Evolutionary conservation across 2,797 vertebrate species (phyloP).

Genomic region (Platyrinchus mystaceus): DNA sequence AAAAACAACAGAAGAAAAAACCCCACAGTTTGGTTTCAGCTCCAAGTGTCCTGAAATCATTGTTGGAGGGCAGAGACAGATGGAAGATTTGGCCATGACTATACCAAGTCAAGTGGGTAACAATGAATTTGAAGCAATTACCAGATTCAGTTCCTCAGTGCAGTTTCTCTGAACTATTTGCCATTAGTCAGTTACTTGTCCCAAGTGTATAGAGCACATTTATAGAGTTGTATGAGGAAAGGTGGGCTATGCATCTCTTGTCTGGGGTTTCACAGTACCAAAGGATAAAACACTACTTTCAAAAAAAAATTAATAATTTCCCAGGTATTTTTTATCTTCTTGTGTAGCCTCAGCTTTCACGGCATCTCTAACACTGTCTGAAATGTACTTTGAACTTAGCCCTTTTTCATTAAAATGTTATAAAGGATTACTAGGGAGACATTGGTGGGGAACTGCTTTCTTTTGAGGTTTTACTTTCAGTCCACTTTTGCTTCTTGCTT

Average conservation of each 20-base stretch:
- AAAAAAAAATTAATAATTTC: not conserved
- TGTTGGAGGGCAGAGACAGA: constrained; percentile 65
- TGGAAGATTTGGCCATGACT: constrained; percentile 63
- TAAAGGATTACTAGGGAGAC: not conserved
- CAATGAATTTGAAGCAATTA: constrained; percentile 36
- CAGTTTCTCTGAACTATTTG: constrained; percentile 23
- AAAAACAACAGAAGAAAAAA: not conserved
- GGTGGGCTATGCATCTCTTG: not conserved
- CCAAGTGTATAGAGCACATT: not conserved
- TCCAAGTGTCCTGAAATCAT: constrained; percentile 58
- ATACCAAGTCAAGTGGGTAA: constrained; percentile 55
- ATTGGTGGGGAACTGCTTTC: not conserved
- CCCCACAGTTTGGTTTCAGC: constrained; percentile 17
- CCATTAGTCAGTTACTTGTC: not conserved
- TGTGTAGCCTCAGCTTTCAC: not conserved
- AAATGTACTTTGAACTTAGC: not conserved
- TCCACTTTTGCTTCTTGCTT: not conserved
- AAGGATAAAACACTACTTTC: not conserved
- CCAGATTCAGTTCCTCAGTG: not conserved
- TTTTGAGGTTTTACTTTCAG: not conserved
- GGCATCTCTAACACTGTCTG: not conserved
- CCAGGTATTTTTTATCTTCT: not conserved
- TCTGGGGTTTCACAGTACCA: not conserved
- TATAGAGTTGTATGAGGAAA: not conserved
- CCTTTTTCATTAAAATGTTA: not conserved